phyloP scores from a whole-genome alignment of 2,113 vertebrate species.

The Gnathonemus longibarbis region DNA sequence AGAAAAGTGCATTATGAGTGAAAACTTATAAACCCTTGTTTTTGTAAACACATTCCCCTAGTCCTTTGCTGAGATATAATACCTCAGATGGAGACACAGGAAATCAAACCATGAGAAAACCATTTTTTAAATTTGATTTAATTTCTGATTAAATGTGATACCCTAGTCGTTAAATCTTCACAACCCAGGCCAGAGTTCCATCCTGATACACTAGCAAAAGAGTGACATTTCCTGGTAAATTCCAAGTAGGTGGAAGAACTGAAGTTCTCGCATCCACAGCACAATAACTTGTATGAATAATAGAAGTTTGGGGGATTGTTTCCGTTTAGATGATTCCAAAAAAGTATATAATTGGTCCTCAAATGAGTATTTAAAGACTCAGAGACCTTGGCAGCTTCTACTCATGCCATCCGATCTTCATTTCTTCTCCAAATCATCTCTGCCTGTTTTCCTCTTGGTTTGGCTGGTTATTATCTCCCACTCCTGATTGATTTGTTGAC shows the following conservation, averaged over 20 bases:
- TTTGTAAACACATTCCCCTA: not conserved
- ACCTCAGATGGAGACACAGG: not conserved
- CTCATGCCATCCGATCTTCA: not conserved
- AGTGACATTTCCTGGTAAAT: not conserved
- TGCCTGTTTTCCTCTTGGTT: not conserved
- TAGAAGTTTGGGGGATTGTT: not conserved
- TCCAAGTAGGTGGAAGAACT: not conserved
- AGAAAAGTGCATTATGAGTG: not conserved
- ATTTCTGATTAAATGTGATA: not conserved
- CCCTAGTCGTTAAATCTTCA: not conserved
- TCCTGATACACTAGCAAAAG: not conserved
- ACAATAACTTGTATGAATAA: not conserved
- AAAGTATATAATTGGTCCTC: not conserved
- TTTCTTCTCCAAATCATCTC: not conserved
- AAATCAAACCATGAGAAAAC: not conserved
- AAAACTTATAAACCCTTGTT: not conserved
- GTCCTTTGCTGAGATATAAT: not conserved
- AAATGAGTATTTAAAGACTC: not conserved
- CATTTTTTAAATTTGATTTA: not conserved
- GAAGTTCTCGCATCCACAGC: not conserved
- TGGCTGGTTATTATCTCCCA: not conserved
- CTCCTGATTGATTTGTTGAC: not conserved
- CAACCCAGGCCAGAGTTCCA: not conserved
- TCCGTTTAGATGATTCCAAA: not conserved
- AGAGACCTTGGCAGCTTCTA: not conserved